Evolutionary conservation across 37 sponge, comb jelly and placozoan genomes (phyloP).

Genomic region (Corticium candelabrum): DNA sequence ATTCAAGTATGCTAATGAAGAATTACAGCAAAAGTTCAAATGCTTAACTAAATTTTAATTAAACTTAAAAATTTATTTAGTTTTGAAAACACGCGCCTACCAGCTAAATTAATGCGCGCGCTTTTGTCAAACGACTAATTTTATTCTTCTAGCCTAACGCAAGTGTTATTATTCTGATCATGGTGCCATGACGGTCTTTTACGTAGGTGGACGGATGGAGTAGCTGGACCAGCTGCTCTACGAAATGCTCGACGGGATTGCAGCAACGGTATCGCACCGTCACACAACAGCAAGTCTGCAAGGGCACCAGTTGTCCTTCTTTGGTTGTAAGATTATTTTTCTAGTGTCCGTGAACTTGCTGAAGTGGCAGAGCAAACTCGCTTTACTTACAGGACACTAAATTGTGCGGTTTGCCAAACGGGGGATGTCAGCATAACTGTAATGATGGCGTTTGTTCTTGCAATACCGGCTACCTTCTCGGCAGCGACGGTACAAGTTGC

Average conservation of each 20-base stretch:
- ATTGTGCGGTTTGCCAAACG: background rate
- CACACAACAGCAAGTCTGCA: background rate
- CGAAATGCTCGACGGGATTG: background rate
- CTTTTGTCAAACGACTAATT: no score
- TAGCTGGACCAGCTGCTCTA: background rate
- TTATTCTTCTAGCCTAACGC: no score
- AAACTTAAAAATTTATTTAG: no score
- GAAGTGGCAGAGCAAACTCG: background rate
- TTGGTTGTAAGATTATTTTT: background rate
- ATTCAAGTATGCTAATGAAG: no score
- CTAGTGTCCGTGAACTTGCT: background rate
- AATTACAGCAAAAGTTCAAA: no score
- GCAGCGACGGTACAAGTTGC: background rate
- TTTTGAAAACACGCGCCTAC: no score
- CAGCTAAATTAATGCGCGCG: no score
- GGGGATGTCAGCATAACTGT: background rate
- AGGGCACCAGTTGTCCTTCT: background rate
- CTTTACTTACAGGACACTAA: background rate
- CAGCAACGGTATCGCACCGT: background rate
- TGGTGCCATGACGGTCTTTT: no score
- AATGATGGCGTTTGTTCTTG: background rate
- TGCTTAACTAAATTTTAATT: no score
- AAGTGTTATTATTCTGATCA: no score
- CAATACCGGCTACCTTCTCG: conserved; percentile 2
- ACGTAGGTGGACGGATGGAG: background rate